Evolutionary conservation across 2,113 vertebrate genomes (phyloP).

Genomic region (Abramis brama): DNA sequence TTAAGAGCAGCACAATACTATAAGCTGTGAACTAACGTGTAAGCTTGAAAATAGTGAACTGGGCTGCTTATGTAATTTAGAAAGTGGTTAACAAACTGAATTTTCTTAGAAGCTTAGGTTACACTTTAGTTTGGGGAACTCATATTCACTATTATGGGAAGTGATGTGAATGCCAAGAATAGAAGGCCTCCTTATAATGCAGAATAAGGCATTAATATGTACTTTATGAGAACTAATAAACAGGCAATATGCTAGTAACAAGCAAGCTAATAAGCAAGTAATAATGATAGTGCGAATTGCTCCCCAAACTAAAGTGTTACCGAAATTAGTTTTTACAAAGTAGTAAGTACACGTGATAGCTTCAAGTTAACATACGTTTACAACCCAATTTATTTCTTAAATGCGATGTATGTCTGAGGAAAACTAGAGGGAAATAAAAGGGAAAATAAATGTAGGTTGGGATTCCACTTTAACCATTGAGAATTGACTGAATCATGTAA

Average conservation of each 20-base stretch:
- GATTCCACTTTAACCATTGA: not conserved
- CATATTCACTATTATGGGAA: too few species aligned
- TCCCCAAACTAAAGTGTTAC: too few species aligned
- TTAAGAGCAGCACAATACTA: not conserved
- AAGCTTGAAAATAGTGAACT: not conserved
- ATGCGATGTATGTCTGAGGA: not conserved
- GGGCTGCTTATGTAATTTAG: not conserved
- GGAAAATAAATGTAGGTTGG: not conserved
- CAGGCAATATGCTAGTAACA: too few species aligned
- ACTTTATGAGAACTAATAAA: too few species aligned
- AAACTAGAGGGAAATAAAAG: not conserved
- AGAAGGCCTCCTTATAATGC: too few species aligned
- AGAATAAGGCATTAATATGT: too few species aligned
- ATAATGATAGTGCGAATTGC: too few species aligned
- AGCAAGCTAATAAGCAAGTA: too few species aligned
- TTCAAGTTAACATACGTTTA: not conserved
- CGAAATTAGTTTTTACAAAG: not conserved
- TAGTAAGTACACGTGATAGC: not conserved
- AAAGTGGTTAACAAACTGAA: not conserved
- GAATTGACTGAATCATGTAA: not conserved
- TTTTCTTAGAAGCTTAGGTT: not conserved
- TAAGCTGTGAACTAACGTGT: not conserved
- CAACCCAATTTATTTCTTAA: not conserved
- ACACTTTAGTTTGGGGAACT: too few species aligned
- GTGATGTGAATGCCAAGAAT: too few species aligned